Evolutionary conservation across 2,888 invertebrate genomes (phyloP).

Genomic region (Drosophila koepferae): DNA sequence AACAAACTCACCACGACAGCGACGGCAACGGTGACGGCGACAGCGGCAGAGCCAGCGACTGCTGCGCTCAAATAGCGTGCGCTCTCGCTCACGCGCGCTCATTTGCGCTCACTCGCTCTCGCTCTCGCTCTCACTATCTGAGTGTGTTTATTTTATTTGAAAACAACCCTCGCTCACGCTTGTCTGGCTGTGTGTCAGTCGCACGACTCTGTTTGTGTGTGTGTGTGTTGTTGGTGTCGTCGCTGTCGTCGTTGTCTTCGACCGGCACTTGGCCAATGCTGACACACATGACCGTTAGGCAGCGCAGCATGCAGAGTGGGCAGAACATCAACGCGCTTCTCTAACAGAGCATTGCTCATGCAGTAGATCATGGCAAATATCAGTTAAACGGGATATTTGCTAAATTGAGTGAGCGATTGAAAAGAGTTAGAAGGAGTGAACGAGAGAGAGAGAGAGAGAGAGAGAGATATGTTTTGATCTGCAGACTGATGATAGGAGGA

Average conservation of each 20-base stretch:
- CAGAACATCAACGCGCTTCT: not conserved
- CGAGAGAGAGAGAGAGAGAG: not conserved
- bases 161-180: conserved; percentile 52
- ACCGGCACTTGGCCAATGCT: conserved; percentile 60
- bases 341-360: not conserved
- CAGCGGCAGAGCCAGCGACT: conserved; percentile 28
- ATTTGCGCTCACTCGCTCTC: conserved; percentile 1
- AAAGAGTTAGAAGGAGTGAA: not conserved
- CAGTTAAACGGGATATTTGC: not conserved
- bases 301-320: conserved; percentile 20
- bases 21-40: conserved; percentile 24
- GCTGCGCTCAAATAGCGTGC: conserved; percentile 24
- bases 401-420: not conserved
- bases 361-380: conserved; percentile 13
- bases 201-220: conserved; percentile 13
- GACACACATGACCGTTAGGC: conserved; percentile 50
- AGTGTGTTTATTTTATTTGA: conserved; percentile 12
- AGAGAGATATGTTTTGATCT: not conserved
- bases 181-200: conserved; percentile 19
- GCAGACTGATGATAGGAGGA: conserved; percentile 13
- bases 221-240: conserved; percentile 27
- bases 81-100: conserved; percentile 33
- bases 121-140: conserved; percentile 13
- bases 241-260: conserved; percentile 47
- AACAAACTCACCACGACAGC: conserved; percentile 22